Evolutionary conservation across 2,113 vertebrate genomes (phyloP).

Genomic region (Neopipo cinnamomea): DNA sequence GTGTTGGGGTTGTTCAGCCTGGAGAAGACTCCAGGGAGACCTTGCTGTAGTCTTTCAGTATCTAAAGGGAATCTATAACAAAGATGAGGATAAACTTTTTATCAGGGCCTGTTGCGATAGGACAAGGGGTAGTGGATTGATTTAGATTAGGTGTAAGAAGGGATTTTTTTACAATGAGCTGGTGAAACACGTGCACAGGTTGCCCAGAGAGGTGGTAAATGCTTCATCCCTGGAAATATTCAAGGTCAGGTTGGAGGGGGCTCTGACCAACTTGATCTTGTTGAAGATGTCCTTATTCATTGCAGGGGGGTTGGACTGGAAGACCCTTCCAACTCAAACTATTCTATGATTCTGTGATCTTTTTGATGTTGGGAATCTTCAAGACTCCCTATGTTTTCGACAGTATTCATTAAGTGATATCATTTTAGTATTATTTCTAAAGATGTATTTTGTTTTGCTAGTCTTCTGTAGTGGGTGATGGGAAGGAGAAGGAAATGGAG

Average conservation of each 20-base stretch:
- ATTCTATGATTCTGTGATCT: neutral
- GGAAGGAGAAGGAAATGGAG: neutral
- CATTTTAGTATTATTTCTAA: neutral
- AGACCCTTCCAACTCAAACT: neutral
- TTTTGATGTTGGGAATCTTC: neutral
- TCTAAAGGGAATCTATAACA: neutral
- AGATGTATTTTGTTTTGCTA: neutral
- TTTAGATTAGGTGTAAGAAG: neutral
- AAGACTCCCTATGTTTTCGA: neutral
- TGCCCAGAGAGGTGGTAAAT: neutral
- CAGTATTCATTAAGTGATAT: neutral
- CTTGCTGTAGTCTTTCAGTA: neutral
- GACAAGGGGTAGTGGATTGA: accelerated
- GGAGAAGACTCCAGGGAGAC: neutral
- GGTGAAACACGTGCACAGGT: neutral
- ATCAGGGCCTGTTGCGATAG: accelerated
- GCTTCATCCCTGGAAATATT: neutral
- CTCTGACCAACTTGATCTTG: neutral
- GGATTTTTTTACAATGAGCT: neutral
- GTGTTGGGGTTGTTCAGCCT: neutral
- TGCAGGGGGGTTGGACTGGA: neutral
- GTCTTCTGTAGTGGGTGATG: neutral
- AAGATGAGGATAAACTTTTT: neutral
- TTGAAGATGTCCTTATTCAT: neutral
- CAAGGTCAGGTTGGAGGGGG: neutral